Percentiles rank a stretch among this genome's conserved stretches.
Evolutionary conservation across 2,113 vertebrate genomes (phyloP).

Genomic region (Periophthalmodon schlosseri): DNA sequence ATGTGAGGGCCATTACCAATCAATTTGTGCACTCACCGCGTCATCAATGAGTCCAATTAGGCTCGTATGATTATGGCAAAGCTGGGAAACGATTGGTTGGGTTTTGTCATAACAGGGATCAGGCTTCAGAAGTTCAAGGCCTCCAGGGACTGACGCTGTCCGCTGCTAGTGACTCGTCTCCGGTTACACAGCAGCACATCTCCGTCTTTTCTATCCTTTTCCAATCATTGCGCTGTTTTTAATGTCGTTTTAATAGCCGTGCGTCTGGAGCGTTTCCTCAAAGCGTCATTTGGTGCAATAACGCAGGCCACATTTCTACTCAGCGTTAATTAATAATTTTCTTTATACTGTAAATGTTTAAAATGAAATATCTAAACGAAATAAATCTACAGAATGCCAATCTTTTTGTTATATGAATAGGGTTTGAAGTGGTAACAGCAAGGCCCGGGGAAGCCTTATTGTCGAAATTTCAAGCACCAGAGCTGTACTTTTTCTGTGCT

Average conservation of each 20-base stretch:
- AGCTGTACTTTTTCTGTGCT: background rate
- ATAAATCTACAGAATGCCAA: background rate
- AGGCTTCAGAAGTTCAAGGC: slow-evolving; percentile 35
- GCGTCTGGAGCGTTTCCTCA: slow-evolving; percentile 9
- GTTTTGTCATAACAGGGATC: slow-evolving; percentile 11
- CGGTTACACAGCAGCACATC: slow-evolving; percentile 23
- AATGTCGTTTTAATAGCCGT: slow-evolving; percentile 29
- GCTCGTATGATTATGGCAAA: slow-evolving; percentile 34
- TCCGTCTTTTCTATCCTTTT: slow-evolving; percentile 43
- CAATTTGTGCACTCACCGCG: slow-evolving; percentile 20
- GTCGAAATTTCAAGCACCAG: background rate
- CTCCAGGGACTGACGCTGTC: slow-evolving; percentile 62
- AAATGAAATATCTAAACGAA: slow-evolving; percentile 9
- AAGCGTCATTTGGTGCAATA: background rate
- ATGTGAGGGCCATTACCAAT: slow-evolving; percentile 31
- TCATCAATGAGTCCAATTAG: slow-evolving; percentile 49
- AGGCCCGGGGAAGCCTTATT: slow-evolving; percentile 20
- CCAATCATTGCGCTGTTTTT: slow-evolving; percentile 37
- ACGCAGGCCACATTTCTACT: background rate
- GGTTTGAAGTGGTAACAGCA: background rate
- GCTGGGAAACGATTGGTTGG: slow-evolving; percentile 40
- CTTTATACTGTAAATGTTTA: slow-evolving; percentile 2
- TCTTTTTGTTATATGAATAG: background rate
- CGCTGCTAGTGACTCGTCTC: slow-evolving; percentile 52
- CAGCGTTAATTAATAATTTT: slow-evolving; percentile 8